Percentiles rank a stretch among this genome's conserved stretches.
Evolutionary conservation across 2,797 vertebrate species (phyloP).

Genomic region (Dromococcyx pavoninus): DNA sequence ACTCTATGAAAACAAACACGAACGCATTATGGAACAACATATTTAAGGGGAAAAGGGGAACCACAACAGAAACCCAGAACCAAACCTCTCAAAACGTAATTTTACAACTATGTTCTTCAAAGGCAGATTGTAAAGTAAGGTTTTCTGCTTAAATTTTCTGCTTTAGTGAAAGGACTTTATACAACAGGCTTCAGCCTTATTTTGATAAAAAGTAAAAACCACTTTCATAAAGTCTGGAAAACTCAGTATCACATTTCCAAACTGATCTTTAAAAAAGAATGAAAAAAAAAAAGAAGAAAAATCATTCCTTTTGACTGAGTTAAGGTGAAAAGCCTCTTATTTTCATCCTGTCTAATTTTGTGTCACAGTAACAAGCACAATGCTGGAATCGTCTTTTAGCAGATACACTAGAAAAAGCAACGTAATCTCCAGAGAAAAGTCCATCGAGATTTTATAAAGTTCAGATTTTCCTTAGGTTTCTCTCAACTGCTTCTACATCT

Average conservation of each 20-base stretch:
- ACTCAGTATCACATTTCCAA: not conserved
- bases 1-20: not conserved
- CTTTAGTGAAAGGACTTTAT: not conserved
- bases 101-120: not conserved
- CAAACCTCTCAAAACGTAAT: fast-evolving
- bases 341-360: not conserved
- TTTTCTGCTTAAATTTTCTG: not conserved
- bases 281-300: not conserved
- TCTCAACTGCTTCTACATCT: not conserved
- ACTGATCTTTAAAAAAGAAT: not conserved
- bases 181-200: not conserved
- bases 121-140: not conserved
- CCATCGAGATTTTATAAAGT: not conserved
- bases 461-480: not conserved
- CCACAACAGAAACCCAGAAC: too few relatives aligned
- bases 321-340: not conserved
- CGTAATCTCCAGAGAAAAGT: not conserved
- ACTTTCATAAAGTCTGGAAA: not conserved
- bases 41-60: not conserved
- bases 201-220: not conserved
- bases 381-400: not conserved
- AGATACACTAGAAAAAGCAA: not conserved
- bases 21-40: not conserved
- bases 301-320: not conserved
- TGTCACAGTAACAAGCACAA: not conserved